Percentiles rank a stretch among this genome's conserved stretches.
Conservation (phyloP, 2,888 invertebrate species). For the Saturnia pavonia region DNA sequence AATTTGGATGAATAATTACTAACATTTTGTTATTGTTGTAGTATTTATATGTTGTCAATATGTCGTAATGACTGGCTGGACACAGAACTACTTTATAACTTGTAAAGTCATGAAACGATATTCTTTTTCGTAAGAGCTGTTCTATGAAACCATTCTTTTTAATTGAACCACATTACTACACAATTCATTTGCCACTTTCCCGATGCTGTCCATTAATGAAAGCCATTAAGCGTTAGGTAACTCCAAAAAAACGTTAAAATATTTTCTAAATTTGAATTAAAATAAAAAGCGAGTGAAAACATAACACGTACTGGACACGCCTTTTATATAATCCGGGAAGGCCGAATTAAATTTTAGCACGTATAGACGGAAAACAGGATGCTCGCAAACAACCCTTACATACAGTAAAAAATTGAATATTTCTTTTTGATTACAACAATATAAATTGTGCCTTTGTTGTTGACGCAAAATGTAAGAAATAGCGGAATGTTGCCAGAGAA, state of each 20-base stretch:
- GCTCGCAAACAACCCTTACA: constrained; percentile 66
- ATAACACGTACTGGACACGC: constrained; percentile 40
- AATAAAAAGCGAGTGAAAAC: constrained; percentile 45
- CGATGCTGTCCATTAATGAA: neutral
- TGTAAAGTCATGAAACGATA: no score
- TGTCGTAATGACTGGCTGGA: no score
- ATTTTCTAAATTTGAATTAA: constrained; percentile 25
- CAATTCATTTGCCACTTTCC: neutral
- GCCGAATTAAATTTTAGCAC: constrained; percentile 79
- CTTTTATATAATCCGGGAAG: constrained; percentile 75
- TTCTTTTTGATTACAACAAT: constrained; percentile 82
- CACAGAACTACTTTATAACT: no score
- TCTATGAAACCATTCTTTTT: no score
- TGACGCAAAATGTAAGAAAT: constrained; percentile 35
- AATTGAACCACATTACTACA: no score
- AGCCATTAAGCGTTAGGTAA: constrained; percentile 10
- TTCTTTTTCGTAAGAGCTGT: no score
- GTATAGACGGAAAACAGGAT: constrained; percentile 66
- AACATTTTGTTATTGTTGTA: no score
- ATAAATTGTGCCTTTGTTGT: constrained; percentile 68
- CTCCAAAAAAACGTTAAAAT: constrained; percentile 3
- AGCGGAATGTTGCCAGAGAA: constrained; percentile 24
- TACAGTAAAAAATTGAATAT: constrained; percentile 74
- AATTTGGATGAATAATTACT: no score
- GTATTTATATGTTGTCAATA: no score